Percentiles rank a stretch among this genome's conserved stretches.
Conservation (phyloP, 1,140 invertebrate genomes). For the Ceratoteleas bidentatus region DNA sequence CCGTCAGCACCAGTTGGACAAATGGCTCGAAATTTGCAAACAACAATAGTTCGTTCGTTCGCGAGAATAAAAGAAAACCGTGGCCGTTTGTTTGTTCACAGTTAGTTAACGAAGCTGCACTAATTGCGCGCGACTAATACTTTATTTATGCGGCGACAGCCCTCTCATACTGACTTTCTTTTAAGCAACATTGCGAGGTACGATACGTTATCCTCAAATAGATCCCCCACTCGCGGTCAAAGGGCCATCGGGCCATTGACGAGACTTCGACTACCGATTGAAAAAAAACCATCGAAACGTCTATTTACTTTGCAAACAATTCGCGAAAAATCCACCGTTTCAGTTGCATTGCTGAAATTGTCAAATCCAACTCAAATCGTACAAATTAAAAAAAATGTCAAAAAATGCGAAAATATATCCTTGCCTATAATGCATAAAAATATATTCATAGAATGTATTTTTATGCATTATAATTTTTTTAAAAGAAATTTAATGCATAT, state of each 20-base stretch:
- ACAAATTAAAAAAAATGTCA: too few relatives aligned
- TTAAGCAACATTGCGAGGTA: slow-evolving; percentile 68
- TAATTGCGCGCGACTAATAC: slow-evolving; percentile 42
- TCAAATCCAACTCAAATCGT: too few relatives aligned
- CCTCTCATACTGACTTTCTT: slow-evolving; percentile 73
- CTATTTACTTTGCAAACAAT: too few relatives aligned
- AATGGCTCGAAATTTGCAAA: neutral
- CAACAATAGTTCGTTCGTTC: neutral
- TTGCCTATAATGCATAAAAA: too few relatives aligned
- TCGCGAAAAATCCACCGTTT: too few relatives aligned
- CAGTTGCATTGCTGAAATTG: too few relatives aligned
- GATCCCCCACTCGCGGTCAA: slow-evolving; percentile 77
- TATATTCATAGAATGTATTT: too few relatives aligned
- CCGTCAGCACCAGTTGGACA: neutral
- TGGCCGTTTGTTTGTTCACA: neutral
- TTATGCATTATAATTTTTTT: too few relatives aligned
- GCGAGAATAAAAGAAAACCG: neutral
- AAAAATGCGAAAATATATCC: too few relatives aligned
- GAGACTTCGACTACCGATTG: slow-evolving; percentile 70
- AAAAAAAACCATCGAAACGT: too few relatives aligned
- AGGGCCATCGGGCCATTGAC: slow-evolving; percentile 71
- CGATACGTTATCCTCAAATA: slow-evolving; percentile 76
- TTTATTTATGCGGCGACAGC: slow-evolving; percentile 57
- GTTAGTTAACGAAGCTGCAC: slow-evolving; percentile 17
- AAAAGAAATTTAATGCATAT: too few relatives aligned